Evolutionary conservation across 2,113 vertebrate genomes (phyloP), one percentile per base, ranked within the genome.

Genomic region (Gadus chalcogrammus): DNA sequence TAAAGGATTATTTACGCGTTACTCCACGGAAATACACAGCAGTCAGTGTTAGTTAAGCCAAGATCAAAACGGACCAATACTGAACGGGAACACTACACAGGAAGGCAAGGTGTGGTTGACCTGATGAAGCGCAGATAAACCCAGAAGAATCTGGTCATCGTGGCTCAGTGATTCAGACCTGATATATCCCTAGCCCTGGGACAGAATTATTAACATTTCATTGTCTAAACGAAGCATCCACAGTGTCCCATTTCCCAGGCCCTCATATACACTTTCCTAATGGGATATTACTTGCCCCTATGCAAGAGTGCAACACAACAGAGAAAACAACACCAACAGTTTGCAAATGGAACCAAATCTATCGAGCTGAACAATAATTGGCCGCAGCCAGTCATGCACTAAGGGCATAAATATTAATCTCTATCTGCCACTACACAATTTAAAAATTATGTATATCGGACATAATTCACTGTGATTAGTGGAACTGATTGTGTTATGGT

Each of bases 161-260:
- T 13, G 75, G 89, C 89, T 91, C 90, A 89, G 79, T 76, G 88
- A 91, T 87, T 84, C 73, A 53, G 2, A 71, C 76, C 80, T 72
- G 78, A 89, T 91, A 89, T 91, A 88, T 81, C 18, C 18, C 20
- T 15, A 60, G 78, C 79, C 77, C 72, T 73, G 80, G 85, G 83
- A 89, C 86, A 90, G 86, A 90, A 91, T 89, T 92, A 86, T 91
- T 89, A 88, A 91, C 84, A 85, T 83, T 89, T 89, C 87, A 90
- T 91, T 85, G 76, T 88, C 87, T 82, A 88, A 91, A 89, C 87
- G 84, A 81, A 84, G 75, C 81, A 83, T 86, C 77, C 78, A 67
- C 68, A 74, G 88, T 89, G 79, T 92, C 85, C 63, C 69, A 76
- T 92, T 90, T 87, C 89, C 75, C 78, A 66, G 74, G 72, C 82